Evolutionary conservation across 2,113 vertebrate species (phyloP), one percentile per base, ranked within the genome.

Genomic region (Aptenodytes forsteri): DNA sequence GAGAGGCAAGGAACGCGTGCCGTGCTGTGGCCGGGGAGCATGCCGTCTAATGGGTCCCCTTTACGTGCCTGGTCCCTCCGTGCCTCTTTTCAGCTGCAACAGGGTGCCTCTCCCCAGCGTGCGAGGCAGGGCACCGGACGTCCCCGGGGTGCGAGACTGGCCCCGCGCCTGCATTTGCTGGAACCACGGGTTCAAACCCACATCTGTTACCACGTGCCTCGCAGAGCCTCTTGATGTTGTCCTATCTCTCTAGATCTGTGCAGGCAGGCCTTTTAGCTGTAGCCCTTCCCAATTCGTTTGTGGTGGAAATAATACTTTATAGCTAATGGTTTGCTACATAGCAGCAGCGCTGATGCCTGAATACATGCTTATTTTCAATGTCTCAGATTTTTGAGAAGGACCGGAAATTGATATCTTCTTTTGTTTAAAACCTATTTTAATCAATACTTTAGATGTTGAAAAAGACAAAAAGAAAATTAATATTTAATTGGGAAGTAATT

Each of bases 131-230:
- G 54, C 16, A 11, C 8, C 2, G 4, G 61, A 5, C 36, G 17
- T 36, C 30, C 20, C 26, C 1, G 1, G 42, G 18, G 1, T 29
- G 77, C 0, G 0, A 40, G 42, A 2, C n/a, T n/a, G 81, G 44
- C 70, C 50, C 29, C 5, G 26, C 1, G 30, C 47, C 59, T 11
- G 69, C 8, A 1, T 47, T 32, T 7, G 21, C 71, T 27, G 76
- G 30, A 80, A 38, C 71, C 54, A 12, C 3, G 4, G 42, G 27
- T 67, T 81, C 67, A 34, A 54, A 62, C 46, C 64, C 49, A 2
- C 38, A 0, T 4, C 1, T 27, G 30, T 81, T 66, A 25, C 9
- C 42, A 22, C 5, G 25, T 66, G 67, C 72, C 52, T 69, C 32
- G 38, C 32, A 44, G 38, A 79, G 55, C 47, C 42, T 87, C 64